phyloP scores from a whole-genome alignment of 2,113 vertebrate species.

The Microcebus griseorufus region DNA sequence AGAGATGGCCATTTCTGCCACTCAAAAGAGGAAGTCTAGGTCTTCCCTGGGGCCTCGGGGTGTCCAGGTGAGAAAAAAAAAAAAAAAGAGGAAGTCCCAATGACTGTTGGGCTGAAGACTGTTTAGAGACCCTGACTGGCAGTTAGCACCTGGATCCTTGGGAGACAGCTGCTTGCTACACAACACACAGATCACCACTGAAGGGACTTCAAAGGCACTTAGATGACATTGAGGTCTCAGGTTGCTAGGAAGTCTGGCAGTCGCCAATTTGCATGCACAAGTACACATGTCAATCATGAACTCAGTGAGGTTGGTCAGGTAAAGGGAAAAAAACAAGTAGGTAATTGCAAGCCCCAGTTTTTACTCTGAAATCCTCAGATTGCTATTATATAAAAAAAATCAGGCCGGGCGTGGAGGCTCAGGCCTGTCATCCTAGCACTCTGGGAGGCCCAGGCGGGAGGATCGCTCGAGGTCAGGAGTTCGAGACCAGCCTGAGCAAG shows the following conservation, averaged over 20 bases:
- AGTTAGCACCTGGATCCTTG: not conserved
- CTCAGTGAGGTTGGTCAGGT: not conserved
- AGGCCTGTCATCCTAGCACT: no score
- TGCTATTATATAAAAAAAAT: not conserved
- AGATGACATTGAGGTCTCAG: not conserved
- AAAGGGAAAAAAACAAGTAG: not conserved
- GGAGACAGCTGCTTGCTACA: not conserved
- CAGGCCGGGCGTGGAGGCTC: no score
- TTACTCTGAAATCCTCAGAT: not conserved
- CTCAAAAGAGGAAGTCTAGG: not conserved
- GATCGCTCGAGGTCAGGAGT: no score
- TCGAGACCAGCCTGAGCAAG: no score
- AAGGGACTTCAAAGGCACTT: not conserved
- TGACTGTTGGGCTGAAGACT: not conserved
- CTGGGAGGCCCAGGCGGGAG: no score
- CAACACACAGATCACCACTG: not conserved
- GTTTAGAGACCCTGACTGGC: not conserved
- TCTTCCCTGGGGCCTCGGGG: no score
- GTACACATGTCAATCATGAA: accelerated
- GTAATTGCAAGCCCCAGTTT: not conserved
- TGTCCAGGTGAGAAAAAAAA: no score
- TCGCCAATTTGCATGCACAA: not conserved
- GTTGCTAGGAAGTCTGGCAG: not conserved
- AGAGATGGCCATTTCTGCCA: not conserved
- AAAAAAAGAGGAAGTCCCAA: not conserved